phyloP scores from a whole-genome alignment of 2,797 vertebrate genomes.

The Clarias fuscus region DNA sequence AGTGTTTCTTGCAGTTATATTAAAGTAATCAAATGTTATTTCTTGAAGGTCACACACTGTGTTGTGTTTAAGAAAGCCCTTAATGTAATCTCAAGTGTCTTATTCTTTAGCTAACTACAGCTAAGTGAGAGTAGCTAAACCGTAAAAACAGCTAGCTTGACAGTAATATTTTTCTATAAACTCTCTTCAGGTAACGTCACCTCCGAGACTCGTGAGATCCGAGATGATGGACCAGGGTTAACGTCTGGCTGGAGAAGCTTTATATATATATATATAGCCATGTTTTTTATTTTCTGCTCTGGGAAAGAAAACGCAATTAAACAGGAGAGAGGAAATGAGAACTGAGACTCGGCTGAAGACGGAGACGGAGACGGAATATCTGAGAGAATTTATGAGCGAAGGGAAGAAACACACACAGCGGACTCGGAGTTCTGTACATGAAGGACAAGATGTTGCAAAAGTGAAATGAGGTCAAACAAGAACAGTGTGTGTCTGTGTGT shows the following conservation, averaged over 20 bases:
- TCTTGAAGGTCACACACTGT: too few species aligned
- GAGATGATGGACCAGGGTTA: neutral
- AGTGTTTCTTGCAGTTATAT: neutral
- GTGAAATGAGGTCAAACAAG: constrained; percentile 19
- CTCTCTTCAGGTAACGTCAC: constrained; percentile 28
- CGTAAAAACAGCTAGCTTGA: neutral
- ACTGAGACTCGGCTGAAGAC: constrained; percentile 3
- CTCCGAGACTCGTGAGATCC: neutral
- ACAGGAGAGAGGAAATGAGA: constrained; percentile 6
- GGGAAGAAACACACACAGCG: neutral
- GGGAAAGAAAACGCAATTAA: constrained; percentile 64
- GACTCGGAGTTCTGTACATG: neutral
- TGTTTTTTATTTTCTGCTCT: constrained; percentile 71
- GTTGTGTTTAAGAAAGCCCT: too few species aligned
- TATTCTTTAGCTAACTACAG: neutral
- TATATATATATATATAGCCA: constrained; percentile 31
- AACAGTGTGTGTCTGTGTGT: neutral
- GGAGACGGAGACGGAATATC: constrained; percentile 45
- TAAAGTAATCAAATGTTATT: too few species aligned
- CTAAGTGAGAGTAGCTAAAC: neutral
- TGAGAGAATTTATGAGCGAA: neutral
- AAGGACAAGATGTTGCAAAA: constrained; percentile 13
- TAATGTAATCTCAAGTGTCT: too few species aligned
- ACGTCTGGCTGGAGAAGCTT: neutral
- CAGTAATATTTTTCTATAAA: neutral